These are phyloP conservation scores for Aplochiton taeniatus DNA, from an alignment of 2,797 vertebrate genomes.

Conservation along the genomic window DNA sequence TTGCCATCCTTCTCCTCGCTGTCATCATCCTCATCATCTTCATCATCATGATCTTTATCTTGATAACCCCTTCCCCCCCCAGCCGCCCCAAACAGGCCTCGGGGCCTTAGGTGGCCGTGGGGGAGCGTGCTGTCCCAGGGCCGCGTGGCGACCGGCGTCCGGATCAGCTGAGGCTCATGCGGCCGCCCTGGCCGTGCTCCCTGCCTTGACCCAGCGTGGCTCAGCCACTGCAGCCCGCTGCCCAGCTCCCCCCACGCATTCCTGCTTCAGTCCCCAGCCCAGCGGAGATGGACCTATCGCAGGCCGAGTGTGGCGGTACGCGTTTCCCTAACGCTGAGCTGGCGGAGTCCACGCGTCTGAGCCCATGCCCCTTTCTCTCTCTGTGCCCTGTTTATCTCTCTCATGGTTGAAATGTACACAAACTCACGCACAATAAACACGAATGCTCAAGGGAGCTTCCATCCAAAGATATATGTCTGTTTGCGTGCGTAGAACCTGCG, in stretches of 20 bases:
- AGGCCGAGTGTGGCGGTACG: slow-evolving; percentile 42
- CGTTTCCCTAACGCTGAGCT: too few relatives aligned
- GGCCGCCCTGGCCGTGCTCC: slow-evolving; percentile 70
- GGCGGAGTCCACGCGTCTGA: background rate
- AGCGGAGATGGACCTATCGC: slow-evolving; percentile 63
- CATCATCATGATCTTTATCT: slow-evolving; percentile 3
- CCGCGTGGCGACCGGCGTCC: slow-evolving; percentile 43
- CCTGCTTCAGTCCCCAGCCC: slow-evolving; percentile 70
- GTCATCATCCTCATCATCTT: background rate
- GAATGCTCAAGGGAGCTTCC: slow-evolving; percentile 8
- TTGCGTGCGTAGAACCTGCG: slow-evolving; percentile 45
- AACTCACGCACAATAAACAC: slow-evolving; percentile 11
- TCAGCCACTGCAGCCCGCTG: slow-evolving; percentile 65
- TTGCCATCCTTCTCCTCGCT: background rate
- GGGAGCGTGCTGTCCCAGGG: slow-evolving; percentile 22
- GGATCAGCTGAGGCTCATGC: slow-evolving; percentile 82
- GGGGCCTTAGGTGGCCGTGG: slow-evolving; percentile 15
- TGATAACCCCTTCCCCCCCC: too few relatives aligned
- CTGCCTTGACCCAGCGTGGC: slow-evolving; percentile 61
- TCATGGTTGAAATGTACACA: background rate
- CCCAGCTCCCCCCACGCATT: slow-evolving; percentile 75
- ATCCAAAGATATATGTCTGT: slow-evolving; percentile 37
- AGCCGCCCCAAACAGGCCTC: too few relatives aligned
- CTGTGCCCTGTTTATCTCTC: background rate
- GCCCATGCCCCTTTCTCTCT: background rate